Evolutionary conservation across 2,888 invertebrate genomes (phyloP).

Genomic region (Thymelicus acteon): DNA sequence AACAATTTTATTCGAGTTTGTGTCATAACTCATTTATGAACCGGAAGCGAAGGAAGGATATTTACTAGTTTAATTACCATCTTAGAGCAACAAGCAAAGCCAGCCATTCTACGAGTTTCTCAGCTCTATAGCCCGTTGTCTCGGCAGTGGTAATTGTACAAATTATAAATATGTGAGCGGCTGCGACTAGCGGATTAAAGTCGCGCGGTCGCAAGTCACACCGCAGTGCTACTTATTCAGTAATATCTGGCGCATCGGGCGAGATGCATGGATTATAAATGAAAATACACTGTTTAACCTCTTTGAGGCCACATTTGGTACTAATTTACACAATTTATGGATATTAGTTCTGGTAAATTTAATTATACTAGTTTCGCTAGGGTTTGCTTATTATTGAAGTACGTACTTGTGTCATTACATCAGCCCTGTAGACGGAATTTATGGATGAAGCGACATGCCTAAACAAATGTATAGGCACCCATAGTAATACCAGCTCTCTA

Average conservation of each 20-base stretch:
- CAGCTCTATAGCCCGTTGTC: slow-evolving; percentile 59
- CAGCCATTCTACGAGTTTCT: slow-evolving; percentile 34
- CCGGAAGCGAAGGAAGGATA: no score
- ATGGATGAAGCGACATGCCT: no score
- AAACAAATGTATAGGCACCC: no score
- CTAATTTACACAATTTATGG: slow-evolving; percentile 32
- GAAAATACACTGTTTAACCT: slow-evolving; percentile 34
- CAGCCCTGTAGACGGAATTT: no score
- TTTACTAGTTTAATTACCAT: no score
- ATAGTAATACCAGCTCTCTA: no score
- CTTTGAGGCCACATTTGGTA: slow-evolving; percentile 23
- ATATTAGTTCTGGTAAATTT: slow-evolving; percentile 23
- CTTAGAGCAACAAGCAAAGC: background rate
- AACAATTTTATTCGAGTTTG: no score
- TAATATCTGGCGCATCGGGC: slow-evolving; percentile 35
- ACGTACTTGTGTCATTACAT: no score
- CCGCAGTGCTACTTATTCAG: slow-evolving; percentile 40
- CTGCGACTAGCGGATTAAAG: slow-evolving; percentile 54
- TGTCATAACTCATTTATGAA: no score
- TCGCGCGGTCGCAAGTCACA: slow-evolving; percentile 45
- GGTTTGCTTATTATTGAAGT: background rate
- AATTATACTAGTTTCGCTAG: background rate
- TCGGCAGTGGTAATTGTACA: slow-evolving; percentile 78
- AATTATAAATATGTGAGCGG: slow-evolving; percentile 83
- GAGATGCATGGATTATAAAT: slow-evolving; percentile 37